These are phyloP conservation scores for Charadrius vociferus DNA, from an alignment of 2,113 vertebrate genomes.

Conservation along the genomic window DNA sequence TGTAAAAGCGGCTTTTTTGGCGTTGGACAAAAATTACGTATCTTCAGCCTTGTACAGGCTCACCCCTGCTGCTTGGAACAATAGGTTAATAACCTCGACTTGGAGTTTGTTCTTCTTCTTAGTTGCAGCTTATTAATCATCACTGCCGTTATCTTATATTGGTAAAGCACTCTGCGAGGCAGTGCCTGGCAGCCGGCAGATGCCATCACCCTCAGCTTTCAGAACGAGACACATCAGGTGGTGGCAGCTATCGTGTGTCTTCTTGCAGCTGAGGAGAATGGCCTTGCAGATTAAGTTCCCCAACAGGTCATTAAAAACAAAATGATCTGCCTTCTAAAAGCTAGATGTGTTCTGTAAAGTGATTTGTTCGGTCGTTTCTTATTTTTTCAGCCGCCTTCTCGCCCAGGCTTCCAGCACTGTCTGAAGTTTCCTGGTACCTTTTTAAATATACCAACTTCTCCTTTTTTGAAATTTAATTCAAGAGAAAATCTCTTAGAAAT, in stretches of 20 bases:
- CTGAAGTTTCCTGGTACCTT: not conserved
- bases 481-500: not conserved
- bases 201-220: not conserved
- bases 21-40: not conserved
- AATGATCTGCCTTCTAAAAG: not conserved
- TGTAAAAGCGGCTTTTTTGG: not conserved
- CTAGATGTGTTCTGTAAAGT: not conserved
- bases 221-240: not conserved
- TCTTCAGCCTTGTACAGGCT: not conserved
- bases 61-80: not conserved
- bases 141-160: not conserved
- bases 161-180: not conserved
- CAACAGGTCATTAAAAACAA: not conserved
- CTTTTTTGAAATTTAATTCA: not conserved
- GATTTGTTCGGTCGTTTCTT: not conserved
- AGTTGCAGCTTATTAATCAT: not conserved
- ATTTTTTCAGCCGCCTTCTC: not conserved
- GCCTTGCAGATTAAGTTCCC: not conserved
- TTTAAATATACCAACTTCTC: not conserved
- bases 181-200: not conserved
- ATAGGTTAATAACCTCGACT: not conserved
- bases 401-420: not conserved
- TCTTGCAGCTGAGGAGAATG: not conserved
- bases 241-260: not conserved
- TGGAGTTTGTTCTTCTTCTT: not conserved